Conservation (phyloP, 2,797 vertebrate genomes). For the Glyptemys insculpta region DNA sequence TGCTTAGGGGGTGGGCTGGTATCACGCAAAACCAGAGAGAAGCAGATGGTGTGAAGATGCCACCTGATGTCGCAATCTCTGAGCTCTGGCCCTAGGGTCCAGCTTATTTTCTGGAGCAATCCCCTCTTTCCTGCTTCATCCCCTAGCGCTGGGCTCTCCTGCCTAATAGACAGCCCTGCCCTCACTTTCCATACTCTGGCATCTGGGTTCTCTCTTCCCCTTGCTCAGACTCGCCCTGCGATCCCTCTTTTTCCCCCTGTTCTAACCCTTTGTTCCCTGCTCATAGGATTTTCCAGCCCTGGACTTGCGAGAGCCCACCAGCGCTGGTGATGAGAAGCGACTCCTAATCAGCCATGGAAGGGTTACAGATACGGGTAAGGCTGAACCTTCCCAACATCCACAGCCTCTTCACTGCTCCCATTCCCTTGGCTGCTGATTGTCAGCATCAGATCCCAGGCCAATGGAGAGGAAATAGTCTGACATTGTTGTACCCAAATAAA, state of each 20-base stretch:
- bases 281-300: neutral
- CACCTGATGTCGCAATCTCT: neutral
- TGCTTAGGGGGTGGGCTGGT: neutral
- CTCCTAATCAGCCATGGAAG: constrained; percentile 64
- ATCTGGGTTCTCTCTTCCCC: neutral
- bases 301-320: neutral
- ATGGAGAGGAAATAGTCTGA: neutral
- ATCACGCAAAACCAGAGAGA: neutral
- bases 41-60: neutral
- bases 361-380: constrained; percentile 70
- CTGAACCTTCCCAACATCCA: fast-evolving
- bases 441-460: neutral
- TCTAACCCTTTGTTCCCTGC: neutral
- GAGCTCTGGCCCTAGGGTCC: neutral
- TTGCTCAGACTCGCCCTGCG: neutral
- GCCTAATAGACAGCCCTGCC: neutral
- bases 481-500: neutral
- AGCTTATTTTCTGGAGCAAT: neutral
- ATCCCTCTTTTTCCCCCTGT: neutral
- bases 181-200: neutral
- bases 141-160: neutral
- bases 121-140: neutral
- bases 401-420: neutral
- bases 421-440: neutral
- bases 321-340: neutral